Evolutionary conservation across 2,888 invertebrate species (phyloP).

Genomic region (Drosophila macrospina): DNA sequence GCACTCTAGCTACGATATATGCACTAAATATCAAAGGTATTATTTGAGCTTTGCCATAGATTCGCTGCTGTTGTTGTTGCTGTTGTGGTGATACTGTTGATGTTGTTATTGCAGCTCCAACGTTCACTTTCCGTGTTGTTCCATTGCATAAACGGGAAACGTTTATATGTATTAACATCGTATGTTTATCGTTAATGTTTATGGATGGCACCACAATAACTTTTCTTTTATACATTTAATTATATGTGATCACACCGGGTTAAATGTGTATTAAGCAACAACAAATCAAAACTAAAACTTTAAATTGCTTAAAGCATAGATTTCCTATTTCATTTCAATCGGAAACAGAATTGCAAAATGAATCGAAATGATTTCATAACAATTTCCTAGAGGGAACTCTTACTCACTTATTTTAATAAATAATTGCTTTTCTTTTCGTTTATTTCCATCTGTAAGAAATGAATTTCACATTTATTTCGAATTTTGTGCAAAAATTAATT

Average conservation of each 20-base stretch:
- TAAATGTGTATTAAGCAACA: too few relatives aligned
- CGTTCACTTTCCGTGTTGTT: constrained; percentile 28
- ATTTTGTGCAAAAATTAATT: constrained; percentile 3
- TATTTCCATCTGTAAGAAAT: neutral
- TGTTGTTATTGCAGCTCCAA: constrained; percentile 44
- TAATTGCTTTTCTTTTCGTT: neutral
- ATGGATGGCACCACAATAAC: constrained; percentile 29
- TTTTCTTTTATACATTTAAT: constrained; percentile 16
- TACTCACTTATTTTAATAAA: constrained; percentile 2
- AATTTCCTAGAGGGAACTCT: neutral
- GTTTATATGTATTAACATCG: constrained; percentile 16
- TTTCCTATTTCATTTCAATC: too few relatives aligned
- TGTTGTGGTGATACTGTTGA: constrained; percentile 44
- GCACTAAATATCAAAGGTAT: constrained; percentile 70
- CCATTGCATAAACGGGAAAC: constrained; percentile 59
- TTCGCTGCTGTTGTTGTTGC: constrained; percentile 34
- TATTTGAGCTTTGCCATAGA: constrained; percentile 65
- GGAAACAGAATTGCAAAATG: too few relatives aligned
- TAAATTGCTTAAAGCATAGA: too few relatives aligned
- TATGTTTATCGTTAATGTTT: constrained; percentile 16
- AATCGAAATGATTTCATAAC: too few relatives aligned
- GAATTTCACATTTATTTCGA: neutral
- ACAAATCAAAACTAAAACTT: too few relatives aligned
- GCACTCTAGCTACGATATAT: constrained; percentile 15
- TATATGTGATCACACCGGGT: too few relatives aligned